Evolutionary conservation across 37 sponge, comb jelly and placozoan genomes (phyloP), one percentile per base, ranked within the genome.

Genomic region (Spongia lamella): DNA sequence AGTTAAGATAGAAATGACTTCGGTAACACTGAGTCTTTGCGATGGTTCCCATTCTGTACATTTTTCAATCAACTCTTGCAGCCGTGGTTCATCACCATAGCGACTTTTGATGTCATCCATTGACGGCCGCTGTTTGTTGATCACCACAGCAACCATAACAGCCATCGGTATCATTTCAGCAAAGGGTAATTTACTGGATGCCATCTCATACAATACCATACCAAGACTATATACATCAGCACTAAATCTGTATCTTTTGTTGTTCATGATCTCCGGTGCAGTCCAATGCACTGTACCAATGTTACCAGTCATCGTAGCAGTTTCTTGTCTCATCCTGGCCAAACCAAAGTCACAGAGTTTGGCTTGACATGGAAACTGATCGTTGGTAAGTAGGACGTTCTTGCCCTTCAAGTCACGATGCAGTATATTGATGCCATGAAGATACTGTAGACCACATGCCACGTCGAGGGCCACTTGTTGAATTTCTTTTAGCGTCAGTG

Each of bases 321-420:
- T 89, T 67, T 93, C 93, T 40, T 76, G 77, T 37, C 90, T 86
- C 75, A 93, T 63, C 34, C 86, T 70, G 21, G 90, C 77, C 64
- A 93, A 75, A 0, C 93, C 93, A 88, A 93, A 93, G 79, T 93
- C 93, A 82, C 93, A 93, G 33, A 93, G 82, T 68, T 93, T 93
- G 11, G 93, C 93, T 61, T 83, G 78, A 55, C 84, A 74, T n/a
- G 61, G 69, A 19, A 73, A 85, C 15, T 62, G 86, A 16, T 66
- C 35, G n/a, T 35, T 58, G 60, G 72, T 79, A 0, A 85, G 68
- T 35, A 79, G 49, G 0, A 79, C 86, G 26, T 85, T 85, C 75
- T 79, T 85, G 73, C 80, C 72, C 68, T 79, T 79, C 25, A 79
- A 60, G 38, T 79, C 80, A n/a, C 87, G 70, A 58, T 91, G 92